Evolutionary conservation across 1,140 invertebrate species (phyloP).

Genomic region (Holotrichia oblita): DNA sequence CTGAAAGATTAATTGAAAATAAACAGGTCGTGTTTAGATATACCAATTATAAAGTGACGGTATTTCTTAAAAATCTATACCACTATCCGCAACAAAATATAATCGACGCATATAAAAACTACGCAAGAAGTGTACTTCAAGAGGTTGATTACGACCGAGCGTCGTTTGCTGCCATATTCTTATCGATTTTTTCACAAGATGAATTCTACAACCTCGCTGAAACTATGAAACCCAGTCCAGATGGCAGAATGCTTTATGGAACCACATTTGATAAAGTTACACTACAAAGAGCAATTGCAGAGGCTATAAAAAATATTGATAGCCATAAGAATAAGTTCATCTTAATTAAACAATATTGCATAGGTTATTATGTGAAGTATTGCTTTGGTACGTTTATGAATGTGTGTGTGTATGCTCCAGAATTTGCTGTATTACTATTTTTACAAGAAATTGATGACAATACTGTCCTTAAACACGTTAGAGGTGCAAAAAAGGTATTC

Average conservation of each 20-base stretch:
- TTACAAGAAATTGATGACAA: background rate
- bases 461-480: background rate
- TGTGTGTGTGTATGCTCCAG: background rate
- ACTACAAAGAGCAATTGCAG: background rate
- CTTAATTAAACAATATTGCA: slow-evolving; percentile 1
- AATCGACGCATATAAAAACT: background rate
- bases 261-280: background rate
- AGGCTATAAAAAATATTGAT: background rate
- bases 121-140: background rate
- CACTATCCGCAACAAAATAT: background rate
- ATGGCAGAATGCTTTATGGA: background rate
- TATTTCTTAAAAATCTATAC: background rate
- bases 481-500: background rate
- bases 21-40: background rate
- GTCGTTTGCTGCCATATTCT: background rate
- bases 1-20: background rate
- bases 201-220: background rate
- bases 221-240: background rate
- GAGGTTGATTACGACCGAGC: background rate
- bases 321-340: background rate
- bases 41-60: background rate
- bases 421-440: background rate
- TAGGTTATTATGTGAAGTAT: background rate
- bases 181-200: background rate
- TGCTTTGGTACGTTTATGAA: background rate